phyloP scores from a whole-genome alignment of 1,140 invertebrate species.

The Drosophila nasuta region DNA sequence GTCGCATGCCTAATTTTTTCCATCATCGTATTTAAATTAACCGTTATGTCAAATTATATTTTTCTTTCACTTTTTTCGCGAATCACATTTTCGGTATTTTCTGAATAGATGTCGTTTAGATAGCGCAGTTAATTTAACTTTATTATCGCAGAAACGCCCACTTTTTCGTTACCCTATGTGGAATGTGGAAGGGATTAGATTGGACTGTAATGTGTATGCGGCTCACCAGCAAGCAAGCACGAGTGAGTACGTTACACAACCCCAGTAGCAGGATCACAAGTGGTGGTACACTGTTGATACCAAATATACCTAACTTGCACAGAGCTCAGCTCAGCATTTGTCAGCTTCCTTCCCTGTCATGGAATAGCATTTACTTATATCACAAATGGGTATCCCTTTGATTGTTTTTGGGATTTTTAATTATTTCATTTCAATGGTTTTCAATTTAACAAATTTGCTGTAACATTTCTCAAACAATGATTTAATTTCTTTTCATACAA shows the following conservation, averaged over 20 bases:
- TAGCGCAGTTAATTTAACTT: constrained; percentile 57
- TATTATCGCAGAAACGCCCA: constrained; percentile 67
- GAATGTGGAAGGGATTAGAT: constrained; percentile 50
- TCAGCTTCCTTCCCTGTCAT: not conserved
- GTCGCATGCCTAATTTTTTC: too few species aligned
- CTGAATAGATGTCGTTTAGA: too few species aligned
- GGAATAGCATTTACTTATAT: constrained; percentile 10
- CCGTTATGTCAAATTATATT: too few species aligned
- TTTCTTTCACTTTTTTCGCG: too few species aligned
- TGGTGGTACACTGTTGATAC: constrained; percentile 39
- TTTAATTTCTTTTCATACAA: constrained; percentile 64
- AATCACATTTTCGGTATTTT: too few species aligned
- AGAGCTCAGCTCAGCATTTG: too few species aligned
- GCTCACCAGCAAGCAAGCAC: constrained; percentile 71
- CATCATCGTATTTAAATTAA: too few species aligned
- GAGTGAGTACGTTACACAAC: constrained; percentile 53
- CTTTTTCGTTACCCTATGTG: constrained; percentile 42
- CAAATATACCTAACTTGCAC: constrained; percentile 23
- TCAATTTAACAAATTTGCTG: constrained; percentile 77
- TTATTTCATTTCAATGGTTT: constrained; percentile 83
- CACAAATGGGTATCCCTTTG: constrained; percentile 69
- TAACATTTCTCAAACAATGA: constrained; percentile 80
- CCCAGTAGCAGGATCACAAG: constrained; percentile 20
- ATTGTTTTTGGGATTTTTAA: constrained; percentile 82
- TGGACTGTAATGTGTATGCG: constrained; percentile 54